Percentiles rank a stretch among this genome's conserved stretches.
phyloP scores from a whole-genome alignment of 2,797 vertebrate genomes.

The Coilia nasus region DNA sequence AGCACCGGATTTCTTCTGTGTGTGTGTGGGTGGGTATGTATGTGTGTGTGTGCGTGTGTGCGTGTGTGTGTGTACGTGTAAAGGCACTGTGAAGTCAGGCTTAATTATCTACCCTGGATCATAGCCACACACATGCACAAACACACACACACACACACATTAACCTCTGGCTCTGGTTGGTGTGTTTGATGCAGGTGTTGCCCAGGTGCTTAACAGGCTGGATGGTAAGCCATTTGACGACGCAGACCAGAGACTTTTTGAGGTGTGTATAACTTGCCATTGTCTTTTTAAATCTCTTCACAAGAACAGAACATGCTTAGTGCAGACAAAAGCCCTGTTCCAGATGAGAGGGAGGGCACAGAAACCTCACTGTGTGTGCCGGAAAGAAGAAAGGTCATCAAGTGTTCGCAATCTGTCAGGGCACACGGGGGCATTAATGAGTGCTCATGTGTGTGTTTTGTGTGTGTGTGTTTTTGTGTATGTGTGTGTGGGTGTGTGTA shows the following conservation, averaged over 20 bases:
- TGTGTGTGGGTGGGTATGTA: not conserved
- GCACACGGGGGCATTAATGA: not conserved
- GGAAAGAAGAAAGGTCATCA: not conserved
- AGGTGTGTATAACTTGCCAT: constrained; percentile 72
- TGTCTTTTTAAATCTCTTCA: not conserved
- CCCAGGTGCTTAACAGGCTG: constrained; percentile 94
- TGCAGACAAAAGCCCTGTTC: not conserved
- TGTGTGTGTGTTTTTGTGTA: too few species aligned
- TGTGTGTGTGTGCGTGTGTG: not conserved
- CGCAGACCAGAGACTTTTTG: constrained; percentile 95
- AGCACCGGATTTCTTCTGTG: constrained; percentile 26
- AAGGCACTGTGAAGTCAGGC: constrained; percentile 30
- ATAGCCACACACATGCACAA: constrained; percentile 18
- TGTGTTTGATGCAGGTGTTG: constrained; percentile 81
- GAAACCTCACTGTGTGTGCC: not conserved
- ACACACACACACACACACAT: not conserved
- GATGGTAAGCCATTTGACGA: constrained; percentile 97
- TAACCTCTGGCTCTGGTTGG: not conserved
- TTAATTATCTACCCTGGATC: constrained; percentile 31
- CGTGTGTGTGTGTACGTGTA: not conserved
- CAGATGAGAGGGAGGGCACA: not conserved
- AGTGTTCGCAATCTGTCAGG: not conserved
- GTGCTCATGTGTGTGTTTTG: not conserved
- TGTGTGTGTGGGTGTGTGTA: not conserved
- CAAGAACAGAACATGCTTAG: not conserved